A percentile compares a stretch with the other conserved stretches of the same genome.
phyloP scores from a whole-genome alignment of 2,888 invertebrate genomes.

The Odontothrips loti region DNA sequence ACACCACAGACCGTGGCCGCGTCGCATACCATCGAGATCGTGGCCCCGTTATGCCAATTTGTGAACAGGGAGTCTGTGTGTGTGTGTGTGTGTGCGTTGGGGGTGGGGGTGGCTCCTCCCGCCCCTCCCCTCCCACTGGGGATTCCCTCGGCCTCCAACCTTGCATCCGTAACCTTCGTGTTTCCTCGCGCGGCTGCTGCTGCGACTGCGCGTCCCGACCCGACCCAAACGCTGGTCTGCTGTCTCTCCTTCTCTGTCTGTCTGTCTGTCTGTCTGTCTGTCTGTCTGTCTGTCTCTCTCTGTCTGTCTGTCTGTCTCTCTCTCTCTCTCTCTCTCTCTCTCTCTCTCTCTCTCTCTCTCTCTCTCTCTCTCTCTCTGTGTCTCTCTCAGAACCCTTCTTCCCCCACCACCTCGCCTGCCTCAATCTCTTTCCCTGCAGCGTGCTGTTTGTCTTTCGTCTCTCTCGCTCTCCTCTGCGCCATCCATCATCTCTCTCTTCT shows the following conservation, averaged over 20 bases:
- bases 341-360: background rate
- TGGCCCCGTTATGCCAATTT: background rate
- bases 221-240: background rate
- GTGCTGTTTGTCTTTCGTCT: background rate
- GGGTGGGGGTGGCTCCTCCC: too few relatives aligned
- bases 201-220: too few relatives aligned
- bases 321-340: background rate
- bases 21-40: background rate
- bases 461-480: background rate
- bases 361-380: background rate
- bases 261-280: background rate
- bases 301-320: background rate
- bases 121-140: too few relatives aligned
- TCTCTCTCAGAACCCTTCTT: background rate
- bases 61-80: too few relatives aligned
- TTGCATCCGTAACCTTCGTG: background rate
- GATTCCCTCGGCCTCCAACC: background rate
- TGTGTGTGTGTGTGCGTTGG: too few relatives aligned
- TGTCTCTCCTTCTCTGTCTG: background rate
- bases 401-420: background rate
- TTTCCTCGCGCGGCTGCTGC: background rate
- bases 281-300: background rate
- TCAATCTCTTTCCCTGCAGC: background rate
- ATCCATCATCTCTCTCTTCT: background rate
- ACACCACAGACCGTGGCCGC: background rate